Conservation (phyloP, 2,113 vertebrate genomes). For the Elaphurus davidianus region DNA sequence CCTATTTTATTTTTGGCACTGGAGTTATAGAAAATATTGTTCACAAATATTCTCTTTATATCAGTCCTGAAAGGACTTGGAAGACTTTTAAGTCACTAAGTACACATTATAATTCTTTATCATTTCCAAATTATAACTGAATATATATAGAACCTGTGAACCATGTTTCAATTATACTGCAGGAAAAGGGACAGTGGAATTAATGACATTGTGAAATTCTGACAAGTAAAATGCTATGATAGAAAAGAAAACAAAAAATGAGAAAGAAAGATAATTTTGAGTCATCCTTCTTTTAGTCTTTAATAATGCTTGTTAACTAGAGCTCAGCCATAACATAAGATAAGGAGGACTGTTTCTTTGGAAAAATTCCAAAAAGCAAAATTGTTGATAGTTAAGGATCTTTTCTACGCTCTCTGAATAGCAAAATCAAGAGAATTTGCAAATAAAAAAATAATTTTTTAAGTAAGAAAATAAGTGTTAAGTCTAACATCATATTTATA, state of each 20-base stretch:
- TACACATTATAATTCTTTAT: background rate
- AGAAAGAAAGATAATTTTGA: background rate
- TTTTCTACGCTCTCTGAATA: background rate
- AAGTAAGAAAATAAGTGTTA: background rate
- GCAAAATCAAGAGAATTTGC: background rate
- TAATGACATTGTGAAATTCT: background rate
- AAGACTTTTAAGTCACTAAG: background rate
- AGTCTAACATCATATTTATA: background rate
- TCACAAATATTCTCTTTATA: background rate
- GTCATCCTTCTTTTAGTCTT: background rate
- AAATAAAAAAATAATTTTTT: background rate
- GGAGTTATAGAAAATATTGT: background rate
- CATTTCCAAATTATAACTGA: background rate
- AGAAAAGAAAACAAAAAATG: background rate
- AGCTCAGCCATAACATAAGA: background rate
- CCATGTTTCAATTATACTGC: background rate
- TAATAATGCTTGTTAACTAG: background rate
- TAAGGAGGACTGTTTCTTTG: background rate
- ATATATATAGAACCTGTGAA: background rate
- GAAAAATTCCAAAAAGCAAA: background rate
- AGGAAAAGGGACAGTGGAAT: background rate
- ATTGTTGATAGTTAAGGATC: background rate
- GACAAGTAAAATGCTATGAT: background rate
- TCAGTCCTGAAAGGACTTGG: background rate
- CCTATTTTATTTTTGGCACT: background rate